Conservation (phyloP, 1,140 invertebrate genomes). For the Megalopta genalis region DNA sequence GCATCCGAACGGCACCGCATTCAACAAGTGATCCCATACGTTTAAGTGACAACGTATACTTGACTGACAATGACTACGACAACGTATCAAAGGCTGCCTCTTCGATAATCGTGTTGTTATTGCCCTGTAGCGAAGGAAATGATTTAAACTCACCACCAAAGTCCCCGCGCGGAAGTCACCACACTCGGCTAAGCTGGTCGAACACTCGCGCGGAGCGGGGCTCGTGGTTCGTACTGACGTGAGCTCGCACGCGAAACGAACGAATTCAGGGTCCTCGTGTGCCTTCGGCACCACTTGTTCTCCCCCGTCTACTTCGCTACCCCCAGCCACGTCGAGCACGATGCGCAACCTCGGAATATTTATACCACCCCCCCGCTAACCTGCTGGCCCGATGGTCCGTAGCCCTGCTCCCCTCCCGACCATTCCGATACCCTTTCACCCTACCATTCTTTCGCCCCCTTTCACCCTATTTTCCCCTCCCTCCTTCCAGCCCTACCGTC, state of each 20-base stretch:
- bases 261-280: conserved; percentile 46
- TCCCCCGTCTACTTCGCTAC: conserved; percentile 30
- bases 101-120: neutral
- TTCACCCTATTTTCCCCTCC: conserved; percentile 6
- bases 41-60: too few species aligned
- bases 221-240: conserved; percentile 44
- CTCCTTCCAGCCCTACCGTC: neutral
- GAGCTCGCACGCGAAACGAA: conserved; percentile 43
- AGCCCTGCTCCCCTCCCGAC: too few species aligned
- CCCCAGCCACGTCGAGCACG: conserved; percentile 49
- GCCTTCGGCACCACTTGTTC: conserved; percentile 66
- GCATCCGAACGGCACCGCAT: too few species aligned
- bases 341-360: conserved; percentile 73
- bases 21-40: too few species aligned
- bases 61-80: too few species aligned
- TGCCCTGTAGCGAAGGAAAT: neutral
- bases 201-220: conserved; percentile 55
- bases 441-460: neutral
- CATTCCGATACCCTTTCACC: too few species aligned
- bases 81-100: too few species aligned
- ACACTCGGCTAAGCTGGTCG: neutral
- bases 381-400: neutral
- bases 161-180: neutral
- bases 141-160: conserved; percentile 34
- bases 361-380: conserved; percentile 60